Conservation (phyloP, 2,797 vertebrate genomes). For the Dermochelys coriacea region DNA sequence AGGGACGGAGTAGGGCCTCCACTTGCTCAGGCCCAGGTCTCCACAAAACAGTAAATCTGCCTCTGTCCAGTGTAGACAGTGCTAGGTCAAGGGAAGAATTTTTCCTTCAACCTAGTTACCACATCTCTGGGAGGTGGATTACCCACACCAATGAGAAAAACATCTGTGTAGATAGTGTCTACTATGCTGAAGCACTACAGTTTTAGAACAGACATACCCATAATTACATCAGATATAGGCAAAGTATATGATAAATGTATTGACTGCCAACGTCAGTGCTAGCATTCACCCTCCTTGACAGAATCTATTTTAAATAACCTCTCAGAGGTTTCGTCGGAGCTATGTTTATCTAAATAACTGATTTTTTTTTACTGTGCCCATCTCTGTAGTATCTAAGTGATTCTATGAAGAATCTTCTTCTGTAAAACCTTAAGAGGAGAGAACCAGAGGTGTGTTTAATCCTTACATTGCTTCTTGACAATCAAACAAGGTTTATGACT, state of each 20-base stretch:
- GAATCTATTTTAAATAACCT: not conserved
- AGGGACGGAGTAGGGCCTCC: too few species aligned
- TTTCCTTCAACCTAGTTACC: not conserved
- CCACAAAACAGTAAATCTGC: too few species aligned
- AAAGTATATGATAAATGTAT: not conserved
- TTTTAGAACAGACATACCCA: not conserved
- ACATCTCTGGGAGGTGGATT: not conserved
- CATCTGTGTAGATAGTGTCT: not conserved
- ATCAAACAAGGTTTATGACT: not conserved
- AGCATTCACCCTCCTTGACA: not conserved
- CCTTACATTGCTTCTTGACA: not conserved
- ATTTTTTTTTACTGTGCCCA: not conserved
- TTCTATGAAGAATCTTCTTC: not conserved
- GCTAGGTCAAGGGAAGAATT: not conserved
- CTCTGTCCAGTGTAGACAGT: not conserved
- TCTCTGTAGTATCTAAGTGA: not conserved
- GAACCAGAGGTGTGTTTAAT: not conserved
- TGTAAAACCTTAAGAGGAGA: not conserved
- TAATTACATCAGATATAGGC: rapidly evolving
- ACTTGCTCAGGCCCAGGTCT: too few species aligned
- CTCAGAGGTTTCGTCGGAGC: not conserved
- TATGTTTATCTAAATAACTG: not conserved
- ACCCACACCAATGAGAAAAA: not conserved
- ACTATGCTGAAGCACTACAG: not conserved
- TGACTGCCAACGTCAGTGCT: not conserved